These are phyloP conservation scores for Tipula vernalis DNA, from an alignment of 2,888 invertebrate genomes.

Conservation along the genomic window DNA sequence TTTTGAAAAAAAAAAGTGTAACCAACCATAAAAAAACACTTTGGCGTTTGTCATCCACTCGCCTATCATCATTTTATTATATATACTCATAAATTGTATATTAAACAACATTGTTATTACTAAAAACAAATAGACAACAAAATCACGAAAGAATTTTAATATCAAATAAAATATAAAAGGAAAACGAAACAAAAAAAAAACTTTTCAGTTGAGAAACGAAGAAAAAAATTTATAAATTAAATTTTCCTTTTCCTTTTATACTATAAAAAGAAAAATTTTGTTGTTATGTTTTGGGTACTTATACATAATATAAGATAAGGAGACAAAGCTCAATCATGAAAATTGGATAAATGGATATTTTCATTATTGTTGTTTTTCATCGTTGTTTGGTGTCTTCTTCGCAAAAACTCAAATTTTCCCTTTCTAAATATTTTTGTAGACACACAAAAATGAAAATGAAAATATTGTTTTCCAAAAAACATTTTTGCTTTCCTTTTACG, in stretches of 20 bases:
- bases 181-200: not conserved
- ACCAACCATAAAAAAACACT: too few relatives aligned
- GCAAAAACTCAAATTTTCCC: not conserved
- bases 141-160: not conserved
- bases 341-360: conserved; percentile 4
- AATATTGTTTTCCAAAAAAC: not conserved
- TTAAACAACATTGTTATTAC: not conserved
- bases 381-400: not conserved
- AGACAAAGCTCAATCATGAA: conserved; percentile 4
- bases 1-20: too few relatives aligned
- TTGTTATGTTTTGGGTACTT: not conserved
- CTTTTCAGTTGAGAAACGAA: not conserved
- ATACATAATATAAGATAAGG: not conserved
- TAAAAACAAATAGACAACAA: not conserved
- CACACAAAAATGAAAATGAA: not conserved
- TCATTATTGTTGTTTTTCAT: not conserved
- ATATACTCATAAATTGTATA: not conserved
- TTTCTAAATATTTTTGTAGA: not conserved
- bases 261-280: not conserved
- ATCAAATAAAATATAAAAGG: not conserved
- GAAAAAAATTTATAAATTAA: not conserved
- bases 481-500: not conserved
- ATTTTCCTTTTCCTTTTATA: not conserved
- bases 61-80: not conserved
- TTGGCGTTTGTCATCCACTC: too few relatives aligned